These are phyloP conservation scores for Drosophila sp. DNA, from an alignment of 1,140 invertebrate species.

Conservation along the genomic window DNA sequence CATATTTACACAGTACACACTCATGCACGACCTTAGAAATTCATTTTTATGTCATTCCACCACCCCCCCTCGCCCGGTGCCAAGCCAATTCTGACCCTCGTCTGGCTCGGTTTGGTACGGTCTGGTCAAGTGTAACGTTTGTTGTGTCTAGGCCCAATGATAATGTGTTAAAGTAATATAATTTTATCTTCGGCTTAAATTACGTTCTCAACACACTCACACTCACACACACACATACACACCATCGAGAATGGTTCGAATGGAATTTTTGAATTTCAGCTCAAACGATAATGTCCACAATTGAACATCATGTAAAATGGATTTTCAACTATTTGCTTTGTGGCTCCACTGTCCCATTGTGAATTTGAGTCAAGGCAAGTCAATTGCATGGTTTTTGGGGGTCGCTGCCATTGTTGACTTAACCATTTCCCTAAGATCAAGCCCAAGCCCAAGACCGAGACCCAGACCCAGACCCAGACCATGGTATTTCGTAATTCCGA, in stretches of 20 bases:
- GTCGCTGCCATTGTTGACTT: slow-evolving; percentile 1
- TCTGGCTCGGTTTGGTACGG: slow-evolving; percentile 6
- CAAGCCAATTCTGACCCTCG: slow-evolving; percentile 2
- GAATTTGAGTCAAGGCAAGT: not conserved
- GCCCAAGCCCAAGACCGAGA: not conserved
- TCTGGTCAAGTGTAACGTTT: slow-evolving; percentile 52
- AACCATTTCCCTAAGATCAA: slow-evolving; percentile 9
- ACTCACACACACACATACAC: slow-evolving; percentile 21
- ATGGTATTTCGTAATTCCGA: slow-evolving; percentile 7
- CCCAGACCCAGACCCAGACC: not conserved
- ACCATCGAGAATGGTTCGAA: not conserved
- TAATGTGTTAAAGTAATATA: slow-evolving; percentile 51
- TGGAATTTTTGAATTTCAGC: slow-evolving; percentile 7
- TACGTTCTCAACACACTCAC: slow-evolving; percentile 42
- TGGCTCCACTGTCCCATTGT: not conserved
- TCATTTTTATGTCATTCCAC: slow-evolving; percentile 11
- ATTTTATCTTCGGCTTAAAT: slow-evolving; percentile 59
- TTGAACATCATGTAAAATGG: slow-evolving; percentile 11
- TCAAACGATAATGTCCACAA: slow-evolving; percentile 4
- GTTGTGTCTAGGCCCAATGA: slow-evolving; percentile 52
- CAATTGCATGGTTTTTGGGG: not conserved
- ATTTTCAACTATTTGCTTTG: slow-evolving; percentile 13
- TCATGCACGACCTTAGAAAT: slow-evolving; percentile 10
- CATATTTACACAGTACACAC: slow-evolving; percentile 5
- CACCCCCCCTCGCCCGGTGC: too few species aligned